phyloP scores from a whole-genome alignment of 2,113 vertebrate genomes.

The Echinops telfairi region DNA sequence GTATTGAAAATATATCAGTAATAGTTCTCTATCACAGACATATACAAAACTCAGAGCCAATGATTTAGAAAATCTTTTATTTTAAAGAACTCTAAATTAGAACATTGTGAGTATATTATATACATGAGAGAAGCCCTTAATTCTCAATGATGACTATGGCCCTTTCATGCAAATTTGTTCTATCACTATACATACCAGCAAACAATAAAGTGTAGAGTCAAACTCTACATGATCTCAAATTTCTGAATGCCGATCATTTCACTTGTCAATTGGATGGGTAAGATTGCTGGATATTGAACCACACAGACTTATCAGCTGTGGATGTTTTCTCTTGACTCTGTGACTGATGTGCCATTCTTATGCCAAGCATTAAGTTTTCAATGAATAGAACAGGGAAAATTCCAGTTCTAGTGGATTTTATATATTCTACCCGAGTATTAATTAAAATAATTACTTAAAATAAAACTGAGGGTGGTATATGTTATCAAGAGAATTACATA shows the following conservation, averaged over 20 bases:
- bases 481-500: not conserved
- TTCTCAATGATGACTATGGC: not conserved
- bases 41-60: not conserved
- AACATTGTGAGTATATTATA: constrained; percentile 29
- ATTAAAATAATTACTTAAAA: constrained; percentile 5
- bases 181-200: not conserved
- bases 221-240: not conserved
- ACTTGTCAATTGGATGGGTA: constrained; percentile 19
- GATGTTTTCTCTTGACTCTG: not conserved
- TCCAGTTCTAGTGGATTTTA: not conserved
- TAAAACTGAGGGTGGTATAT: not conserved
- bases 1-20: not conserved
- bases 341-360: not conserved
- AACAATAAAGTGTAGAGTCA: constrained; percentile 1
- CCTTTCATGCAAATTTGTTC: not conserved
- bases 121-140: not conserved
- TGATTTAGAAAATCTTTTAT: constrained; percentile 6
- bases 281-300: not conserved
- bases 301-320: not conserved
- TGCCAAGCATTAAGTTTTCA: not conserved
- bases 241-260: not conserved
- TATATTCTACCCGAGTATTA: not conserved
- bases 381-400: not conserved
- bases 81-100: constrained; percentile 38
- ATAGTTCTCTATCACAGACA: constrained; percentile 6